Evolutionary conservation across 2,113 vertebrate genomes (phyloP), one percentile per base, ranked within the genome.

Genomic region (Salvelinus namaycush): DNA sequence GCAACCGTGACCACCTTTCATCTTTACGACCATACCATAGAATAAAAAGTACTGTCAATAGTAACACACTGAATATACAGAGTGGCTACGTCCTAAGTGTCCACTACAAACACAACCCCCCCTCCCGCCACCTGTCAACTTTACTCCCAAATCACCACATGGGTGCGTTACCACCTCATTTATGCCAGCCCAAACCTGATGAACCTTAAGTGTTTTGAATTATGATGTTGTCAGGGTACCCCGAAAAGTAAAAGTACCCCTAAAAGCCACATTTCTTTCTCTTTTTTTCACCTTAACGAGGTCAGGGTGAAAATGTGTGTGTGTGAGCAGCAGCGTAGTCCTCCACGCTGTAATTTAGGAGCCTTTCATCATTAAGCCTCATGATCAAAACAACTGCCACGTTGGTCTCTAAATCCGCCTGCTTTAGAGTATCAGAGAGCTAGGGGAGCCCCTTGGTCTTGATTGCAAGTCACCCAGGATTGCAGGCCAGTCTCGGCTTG

Each of bases 121-220:
- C 2, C 8, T 2, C 39, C 9, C 9, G 75, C 44, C 82, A 89
- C 88, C 89, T 82, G 86, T 87, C 83, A 79, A 74, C 74, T 74
- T 77, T 54, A 77, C 51, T 78, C 76, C 67, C 39, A 77, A 82
- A 70, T 83, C 79, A 83, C 57, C 54, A 74, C 29, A 79, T 68
- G 73, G 67, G 66, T 77, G 80, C 67, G 76, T 84, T 81, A 64
- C 78, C 78, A 84, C 84, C 77, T 88, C 81, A 83, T 86, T 88
- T 79, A 57, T 70, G 59, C 12, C 6, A 74, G 79, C 57, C 51
- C 69, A 70, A 85, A 86, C 39, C 66, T 71, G 39, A 81, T 83
- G 3, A 14, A 68, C 31, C 48, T 75, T 65, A 81, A 79, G 83
- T 75, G 65, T 83, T 88, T 79, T 54, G 34, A 83, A 79, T 87